A percentile compares a stretch with the other conserved stretches of the same genome.
Conservation (phyloP, 1,140 invertebrate species). For the Physella acuta region DNA sequence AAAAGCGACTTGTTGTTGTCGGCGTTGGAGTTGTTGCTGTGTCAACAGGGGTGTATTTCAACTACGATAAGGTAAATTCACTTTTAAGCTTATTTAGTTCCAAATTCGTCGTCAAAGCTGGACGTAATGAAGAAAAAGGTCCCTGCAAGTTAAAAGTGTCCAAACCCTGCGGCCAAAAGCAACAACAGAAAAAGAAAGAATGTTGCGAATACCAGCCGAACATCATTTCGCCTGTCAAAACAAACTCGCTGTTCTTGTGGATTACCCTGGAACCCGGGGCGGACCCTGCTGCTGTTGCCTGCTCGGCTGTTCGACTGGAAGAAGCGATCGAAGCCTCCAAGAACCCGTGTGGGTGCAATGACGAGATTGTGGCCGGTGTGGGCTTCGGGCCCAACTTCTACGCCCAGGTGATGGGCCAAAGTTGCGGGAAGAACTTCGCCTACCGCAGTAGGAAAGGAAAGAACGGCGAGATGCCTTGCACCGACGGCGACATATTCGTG, state of each 20-base stretch:
- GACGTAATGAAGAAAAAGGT: not conserved
- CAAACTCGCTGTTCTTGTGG: conserved; percentile 20
- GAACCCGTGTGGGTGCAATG: conserved; percentile 6
- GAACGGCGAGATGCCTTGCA: conserved; percentile 14
- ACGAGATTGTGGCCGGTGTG: conserved; percentile 20
- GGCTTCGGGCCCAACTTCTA: conserved; percentile 24
- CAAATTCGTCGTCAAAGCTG: not conserved
- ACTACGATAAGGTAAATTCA: not conserved
- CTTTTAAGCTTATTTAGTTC: no score
- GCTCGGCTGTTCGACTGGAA: not conserved
- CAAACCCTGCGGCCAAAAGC: not conserved
- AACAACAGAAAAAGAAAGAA: not conserved
- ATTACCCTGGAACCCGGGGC: conserved; percentile 16
- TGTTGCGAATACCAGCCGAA: conserved; percentile 9
- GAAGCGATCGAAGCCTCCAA: conserved; percentile 4
- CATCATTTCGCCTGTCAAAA: conserved; percentile 5
- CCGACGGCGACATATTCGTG: conserved; percentile 18
- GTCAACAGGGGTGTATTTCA: not conserved
- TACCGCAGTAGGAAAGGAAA: conserved; percentile 19
- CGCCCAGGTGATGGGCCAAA: not conserved
- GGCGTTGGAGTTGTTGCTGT: not conserved
- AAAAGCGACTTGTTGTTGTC: not conserved
- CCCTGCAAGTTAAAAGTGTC: not conserved
- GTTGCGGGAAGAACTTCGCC: conserved; percentile 24
- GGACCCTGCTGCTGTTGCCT: not conserved